These are phyloP conservation scores for Argynnis bischoffii DNA, from an alignment of 2,888 invertebrate genomes.

Conservation along the genomic window DNA sequence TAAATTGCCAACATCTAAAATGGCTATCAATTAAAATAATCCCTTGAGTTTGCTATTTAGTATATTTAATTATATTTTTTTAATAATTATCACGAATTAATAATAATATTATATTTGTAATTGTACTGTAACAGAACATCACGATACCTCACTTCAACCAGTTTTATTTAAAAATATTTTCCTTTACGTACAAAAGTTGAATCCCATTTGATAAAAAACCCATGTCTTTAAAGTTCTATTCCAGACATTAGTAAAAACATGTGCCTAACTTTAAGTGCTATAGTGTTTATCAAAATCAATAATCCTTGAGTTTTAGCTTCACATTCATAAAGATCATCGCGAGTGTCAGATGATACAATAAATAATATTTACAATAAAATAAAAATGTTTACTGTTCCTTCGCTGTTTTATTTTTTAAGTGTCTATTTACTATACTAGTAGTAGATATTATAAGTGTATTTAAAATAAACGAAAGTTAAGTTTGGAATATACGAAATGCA, in stretches of 20 bases:
- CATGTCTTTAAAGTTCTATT: neutral
- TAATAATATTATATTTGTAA: neutral
- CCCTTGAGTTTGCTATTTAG: no score
- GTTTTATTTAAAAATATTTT: no score
- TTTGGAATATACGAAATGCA: neutral
- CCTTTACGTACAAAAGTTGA: no score
- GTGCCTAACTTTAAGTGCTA: constrained; percentile 18
- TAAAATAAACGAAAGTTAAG: neutral
- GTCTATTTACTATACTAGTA: no score
- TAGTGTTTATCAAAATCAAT: constrained; percentile 35
- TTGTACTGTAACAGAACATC: neutral
- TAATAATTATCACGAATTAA: no score
- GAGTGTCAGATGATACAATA: constrained; percentile 76
- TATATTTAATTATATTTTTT: no score
- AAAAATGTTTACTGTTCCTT: constrained; percentile 77
- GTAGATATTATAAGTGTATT: no score
- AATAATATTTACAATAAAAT: constrained; percentile 79
- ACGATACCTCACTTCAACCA: no score
- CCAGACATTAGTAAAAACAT: constrained; percentile 17
- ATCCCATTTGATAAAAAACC: neutral
- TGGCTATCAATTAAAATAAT: no score
- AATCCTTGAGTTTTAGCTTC: constrained; percentile 34
- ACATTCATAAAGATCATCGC: constrained; percentile 63
- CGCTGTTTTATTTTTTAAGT: constrained; percentile 58
- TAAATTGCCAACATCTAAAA: no score